A percentile compares a stretch with the other conserved stretches of the same genome.
These are phyloP conservation scores for Saturnia japonica DNA, from an alignment of 2,888 invertebrate genomes.

Conservation along the genomic window DNA sequence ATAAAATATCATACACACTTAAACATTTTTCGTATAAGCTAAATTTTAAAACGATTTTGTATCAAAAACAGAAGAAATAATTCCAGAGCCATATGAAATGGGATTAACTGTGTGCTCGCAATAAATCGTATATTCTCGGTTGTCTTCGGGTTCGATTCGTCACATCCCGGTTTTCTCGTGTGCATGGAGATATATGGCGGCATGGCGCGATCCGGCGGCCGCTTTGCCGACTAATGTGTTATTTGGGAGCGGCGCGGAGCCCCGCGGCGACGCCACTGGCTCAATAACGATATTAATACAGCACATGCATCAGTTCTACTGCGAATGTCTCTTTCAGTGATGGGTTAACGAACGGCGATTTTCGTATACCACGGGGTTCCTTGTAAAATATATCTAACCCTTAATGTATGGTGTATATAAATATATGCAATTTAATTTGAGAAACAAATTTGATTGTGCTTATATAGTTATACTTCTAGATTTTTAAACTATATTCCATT, in stretches of 20 bases:
- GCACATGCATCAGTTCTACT: conserved; percentile 62
- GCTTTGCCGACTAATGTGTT: conserved; percentile 76
- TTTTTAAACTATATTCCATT: no score
- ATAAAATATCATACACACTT: neutral
- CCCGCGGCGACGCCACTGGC: conserved; percentile 71
- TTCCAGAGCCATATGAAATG: conserved; percentile 54
- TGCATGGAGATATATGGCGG: conserved; percentile 65
- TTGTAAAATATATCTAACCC: neutral
- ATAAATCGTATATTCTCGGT: conserved; percentile 65
- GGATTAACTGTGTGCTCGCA: conserved; percentile 72
- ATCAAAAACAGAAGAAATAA: conserved; percentile 22
- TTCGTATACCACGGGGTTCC: neutral
- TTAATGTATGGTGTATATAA: neutral
- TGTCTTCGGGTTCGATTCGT: conserved; percentile 74
- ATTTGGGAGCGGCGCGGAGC: conserved; percentile 61
- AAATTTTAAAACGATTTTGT: neutral
- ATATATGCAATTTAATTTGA: no score
- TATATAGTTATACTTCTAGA: no score
- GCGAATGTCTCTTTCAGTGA: conserved; percentile 61
- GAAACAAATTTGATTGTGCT: no score
- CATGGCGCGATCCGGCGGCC: conserved; percentile 40
- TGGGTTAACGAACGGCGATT: conserved; percentile 29
- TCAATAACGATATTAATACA: conserved; percentile 75
- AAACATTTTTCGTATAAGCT: neutral
- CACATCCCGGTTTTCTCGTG: conserved; percentile 69